phyloP scores from a whole-genome alignment of 2,113 vertebrate species.

The Trichomycterus rosablanca region DNA sequence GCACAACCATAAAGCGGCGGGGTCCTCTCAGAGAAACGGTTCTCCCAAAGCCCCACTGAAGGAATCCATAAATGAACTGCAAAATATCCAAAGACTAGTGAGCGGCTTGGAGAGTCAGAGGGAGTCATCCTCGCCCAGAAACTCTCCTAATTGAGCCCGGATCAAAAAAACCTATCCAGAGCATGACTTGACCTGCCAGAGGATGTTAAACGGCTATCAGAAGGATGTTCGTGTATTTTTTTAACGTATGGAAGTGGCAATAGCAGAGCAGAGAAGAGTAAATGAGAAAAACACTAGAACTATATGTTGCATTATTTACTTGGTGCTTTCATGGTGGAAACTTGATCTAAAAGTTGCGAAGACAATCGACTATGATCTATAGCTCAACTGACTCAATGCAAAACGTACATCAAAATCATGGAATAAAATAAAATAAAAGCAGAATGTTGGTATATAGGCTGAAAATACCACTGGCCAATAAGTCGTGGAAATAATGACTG shows the following conservation, averaged over 20 bases:
- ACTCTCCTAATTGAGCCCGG: conserved; percentile 85
- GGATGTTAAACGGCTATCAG: conserved; percentile 69
- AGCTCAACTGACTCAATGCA: conserved; percentile 25
- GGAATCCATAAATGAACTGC: conserved; percentile 92
- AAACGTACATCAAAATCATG: conserved; percentile 26
- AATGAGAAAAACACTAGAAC: conserved; percentile 18
- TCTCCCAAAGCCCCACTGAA: conserved; percentile 85
- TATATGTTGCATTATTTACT: conserved; percentile 40
- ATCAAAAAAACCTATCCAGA: conserved; percentile 45
- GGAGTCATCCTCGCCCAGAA: conserved; percentile 76
- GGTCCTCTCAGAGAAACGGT: conserved; percentile 58
- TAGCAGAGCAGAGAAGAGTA: conserved; percentile 21
- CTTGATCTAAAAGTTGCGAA: conserved; percentile 45
- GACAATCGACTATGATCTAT: conserved; percentile 39
- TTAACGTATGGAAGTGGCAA: conserved; percentile 36
- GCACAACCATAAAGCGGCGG: conserved; percentile 76
- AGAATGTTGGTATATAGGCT: conserved; percentile 24
- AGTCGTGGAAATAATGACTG: conserved; percentile 25
- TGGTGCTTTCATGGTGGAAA: conserved; percentile 39
- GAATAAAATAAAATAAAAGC: conserved; percentile 2
- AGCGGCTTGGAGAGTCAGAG: conserved; percentile 91
- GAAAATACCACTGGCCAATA: conserved; percentile 20
- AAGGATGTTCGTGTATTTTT: conserved; percentile 72
- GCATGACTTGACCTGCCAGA: conserved; percentile 57
- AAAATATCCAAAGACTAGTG: conserved; percentile 97